Evolutionary conservation across 92 coral and sea anemone genomes (phyloP), one percentile per base, ranked within the genome.

Genomic region (Bergia sp.): DNA sequence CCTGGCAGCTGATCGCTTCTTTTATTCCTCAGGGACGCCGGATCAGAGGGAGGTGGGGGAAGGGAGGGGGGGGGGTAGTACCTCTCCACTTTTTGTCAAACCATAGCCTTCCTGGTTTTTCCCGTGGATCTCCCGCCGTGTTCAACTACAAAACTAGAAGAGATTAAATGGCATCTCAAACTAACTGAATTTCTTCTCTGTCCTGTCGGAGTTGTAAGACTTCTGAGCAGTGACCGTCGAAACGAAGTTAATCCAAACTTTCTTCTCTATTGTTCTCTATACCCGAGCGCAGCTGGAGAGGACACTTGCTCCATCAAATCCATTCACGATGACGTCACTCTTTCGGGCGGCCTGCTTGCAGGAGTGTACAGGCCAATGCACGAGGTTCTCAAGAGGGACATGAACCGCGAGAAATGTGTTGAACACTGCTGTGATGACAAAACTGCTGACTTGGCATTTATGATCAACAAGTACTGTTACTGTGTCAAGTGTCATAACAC

Each of bases 401-500:
- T 93, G 92, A 95, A 91, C 12, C 85, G 90, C 11, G 92, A 93
- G 20, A 84, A 49, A 23, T 95, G 98, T 72, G 91, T 94, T 65
- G 90, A 69, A 20, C 92, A 93, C 72, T 95, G 98, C 72, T 95
- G 98, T 83, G 85, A 85, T 50, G 81, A 87, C 44, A 87, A 76
- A 38, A 89, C 89, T n/a, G 77, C 81, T 40, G 96, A 93, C 81
- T 39, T 91, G 2, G 98, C 93, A 77, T 95, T 95, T 74, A 90
- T 95, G 83, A 82, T 95, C 82, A 93, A 95, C 86, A 93, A 91
- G 91, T 90, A 90, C 91, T 95, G 96, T 44, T 95, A 91, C 90
- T 95, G 98, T 85, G 94, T 95, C 65, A 90, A 79, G 49, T 95
- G 98, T 73, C 83, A 73, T 37, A 90, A 92, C 29, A 37, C 61